Evolutionary conservation across 2,113 vertebrate genomes (phyloP), one percentile per base, ranked within the genome.

Genomic region (Alouatta palliata): DNA sequence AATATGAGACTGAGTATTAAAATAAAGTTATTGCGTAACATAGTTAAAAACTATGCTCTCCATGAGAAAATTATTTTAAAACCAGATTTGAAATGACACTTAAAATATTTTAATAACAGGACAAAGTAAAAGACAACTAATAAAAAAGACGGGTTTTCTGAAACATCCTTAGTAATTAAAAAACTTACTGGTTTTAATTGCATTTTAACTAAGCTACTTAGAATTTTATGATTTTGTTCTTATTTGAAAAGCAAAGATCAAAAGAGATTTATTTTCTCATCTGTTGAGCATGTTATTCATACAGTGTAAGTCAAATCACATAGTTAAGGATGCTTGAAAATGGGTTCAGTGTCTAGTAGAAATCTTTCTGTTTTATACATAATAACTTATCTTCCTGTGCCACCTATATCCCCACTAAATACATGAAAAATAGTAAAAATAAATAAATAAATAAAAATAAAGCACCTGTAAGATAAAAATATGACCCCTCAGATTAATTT

Each of bases 401-500:
- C 19, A 86, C 37, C 25, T 81, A 6, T 17, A 45, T 25, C 21
- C 76, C 37, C 13, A 68, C 8, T 49, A 86, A 86, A 35, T 40
- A 40, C 17, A 43, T 40, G 37, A 27, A 30, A 92, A 81, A 66
- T 79, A 90, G 86, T 93, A 82, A 47, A 47, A 54, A 68, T 35
- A 84, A 89, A 45, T 30, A 52, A 17, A 52, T 52, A 52, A 52
- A 52, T 93, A 82, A 47, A 52, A 54, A 68, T 35, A 87, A 89
- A 45, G 23, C 1, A 68, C 30, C 30, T 90, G 52, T 43, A 49
- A 75, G 11, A 86, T 30, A 37, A 73, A 88, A 94, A 54, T 27
- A 25, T 80, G 52, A 84, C 58, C 52, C 83, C 94, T 89, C 75
- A 95, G 49, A 94, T 6, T 87, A 81, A 93, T 95, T 80, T 96